Base-by-base conservation (phyloP, 2,113 vertebrate genomes). In the Chaenocephalus aceratus region DNA sequence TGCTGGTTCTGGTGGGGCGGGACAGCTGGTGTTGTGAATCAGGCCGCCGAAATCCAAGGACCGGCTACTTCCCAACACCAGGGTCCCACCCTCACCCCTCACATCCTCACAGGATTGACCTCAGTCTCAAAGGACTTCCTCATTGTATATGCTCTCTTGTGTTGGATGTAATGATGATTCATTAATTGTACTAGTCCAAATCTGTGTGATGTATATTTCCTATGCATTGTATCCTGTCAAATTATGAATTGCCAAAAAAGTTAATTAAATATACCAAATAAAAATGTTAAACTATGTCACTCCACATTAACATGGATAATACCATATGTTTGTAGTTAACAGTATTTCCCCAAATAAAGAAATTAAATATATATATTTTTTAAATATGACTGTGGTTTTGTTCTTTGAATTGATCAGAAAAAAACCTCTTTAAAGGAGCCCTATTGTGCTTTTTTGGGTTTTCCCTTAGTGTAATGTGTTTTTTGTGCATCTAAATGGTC, bases 21-120 rank as follows among this genome's bases (percentile, higher is more conserved):
- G 95, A 93, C 97, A 99, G 97, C 97, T 98, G 97, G 97, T 98
- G 97, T 98, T 98, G 97, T 99, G 97, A 99, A 99, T 99, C 97
- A 99, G 97, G 97, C 97, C 97, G 97, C 94, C 89, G 86, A 94
- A 96, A 91, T 93, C 94, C 71, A 86, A 83, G 96, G 94, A 96
- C 92, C 97, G 97, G 97, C 97, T 98, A 97, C 97, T 99, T 99
- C 97, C 97, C 97, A 99, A 99, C 97, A 97, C 97, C 97, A 99
- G 97, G 97, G 97, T 97, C 89, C 81, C 94, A 94, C 95, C 78
- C 3, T 86, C 93, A 80, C 96, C 93, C 21, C 72, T 87, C 79
- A 54, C 93, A 0, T 45, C 84, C 54, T 9, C 8, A 3, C 36
- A 26, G 30, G 15, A 46, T 34, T 64, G 10, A n/a, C 14, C 49